phyloP scores from a whole-genome alignment of 2,797 vertebrate genomes.

The Ctenopoma kingsleyae region DNA sequence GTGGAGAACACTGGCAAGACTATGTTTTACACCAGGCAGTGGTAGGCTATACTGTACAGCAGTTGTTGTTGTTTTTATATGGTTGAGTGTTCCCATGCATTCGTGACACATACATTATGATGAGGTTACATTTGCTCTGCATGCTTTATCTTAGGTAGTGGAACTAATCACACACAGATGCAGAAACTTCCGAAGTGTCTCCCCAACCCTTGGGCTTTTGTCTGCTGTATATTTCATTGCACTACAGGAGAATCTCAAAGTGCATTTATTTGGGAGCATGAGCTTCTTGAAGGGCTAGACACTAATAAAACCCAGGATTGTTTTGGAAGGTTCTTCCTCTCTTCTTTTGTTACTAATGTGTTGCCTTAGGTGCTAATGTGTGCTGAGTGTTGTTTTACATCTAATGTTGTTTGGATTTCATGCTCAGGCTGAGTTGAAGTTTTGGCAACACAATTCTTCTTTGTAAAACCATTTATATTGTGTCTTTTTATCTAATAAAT shows the following conservation, averaged over 20 bases:
- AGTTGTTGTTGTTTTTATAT: slow-evolving; percentile 57
- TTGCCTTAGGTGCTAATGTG: slow-evolving; percentile 67
- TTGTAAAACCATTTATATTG: slow-evolving; percentile 40
- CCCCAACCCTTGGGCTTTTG: slow-evolving; percentile 48
- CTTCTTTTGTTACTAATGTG: slow-evolving; percentile 60
- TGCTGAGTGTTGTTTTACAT: slow-evolving; percentile 65
- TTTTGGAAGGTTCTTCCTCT: slow-evolving; percentile 62
- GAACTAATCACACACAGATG: slow-evolving; percentile 80
- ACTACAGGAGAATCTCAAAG: slow-evolving; percentile 56
- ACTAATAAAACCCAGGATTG: slow-evolving; percentile 61
- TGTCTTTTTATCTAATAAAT: slow-evolving; percentile 30
- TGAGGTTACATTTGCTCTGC: slow-evolving; percentile 69
- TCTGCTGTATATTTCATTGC: slow-evolving; percentile 47
- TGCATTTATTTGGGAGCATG: slow-evolving; percentile 59
- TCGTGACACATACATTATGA: slow-evolving; percentile 69
- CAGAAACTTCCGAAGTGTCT: slow-evolving; percentile 55
- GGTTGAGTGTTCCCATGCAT: slow-evolving; percentile 54
- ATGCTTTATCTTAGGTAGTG: slow-evolving; percentile 76
- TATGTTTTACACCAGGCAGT: slow-evolving; percentile 39
- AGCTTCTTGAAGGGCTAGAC: slow-evolving; percentile 56
- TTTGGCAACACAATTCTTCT: slow-evolving; percentile 44
- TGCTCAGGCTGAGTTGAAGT: slow-evolving; percentile 44
- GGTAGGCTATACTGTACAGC: slow-evolving; percentile 45
- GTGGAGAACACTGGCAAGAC: slow-evolving; percentile 71
- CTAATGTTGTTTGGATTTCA: slow-evolving; percentile 71